phyloP scores from a whole-genome alignment of 2,888 invertebrate genomes.

The Agrenia bidenticulata region DNA sequence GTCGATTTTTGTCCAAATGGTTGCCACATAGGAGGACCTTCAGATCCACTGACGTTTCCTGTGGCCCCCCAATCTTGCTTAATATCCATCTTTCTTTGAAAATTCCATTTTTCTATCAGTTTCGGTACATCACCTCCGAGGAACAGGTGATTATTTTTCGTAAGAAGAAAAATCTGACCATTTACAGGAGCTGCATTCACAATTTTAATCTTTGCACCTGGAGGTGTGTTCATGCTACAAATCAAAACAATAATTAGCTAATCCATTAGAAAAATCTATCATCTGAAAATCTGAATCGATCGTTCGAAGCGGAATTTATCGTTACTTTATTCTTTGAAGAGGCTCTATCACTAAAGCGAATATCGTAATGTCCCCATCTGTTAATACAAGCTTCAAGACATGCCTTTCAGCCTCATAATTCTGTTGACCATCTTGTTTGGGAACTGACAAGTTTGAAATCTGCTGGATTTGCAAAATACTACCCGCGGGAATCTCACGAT shows the following conservation, averaged over 20 bases:
- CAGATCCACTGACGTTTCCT: conserved; percentile 21
- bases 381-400: conserved; percentile 43
- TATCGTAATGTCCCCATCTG: conserved; percentile 45
- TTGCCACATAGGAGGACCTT: conserved; percentile 43
- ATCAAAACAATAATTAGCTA: neutral
- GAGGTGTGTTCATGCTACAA: conserved; percentile 38
- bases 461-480: conserved; percentile 44
- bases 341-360: conserved; percentile 35
- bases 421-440: conserved; percentile 43
- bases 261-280: neutral
- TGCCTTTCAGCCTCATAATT: conserved; percentile 40
- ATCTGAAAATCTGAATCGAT: neutral
- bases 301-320: too few relatives aligned
- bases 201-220: conserved; percentile 42
- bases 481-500: conserved; percentile 37
- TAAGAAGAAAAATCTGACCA: conserved; percentile 31
- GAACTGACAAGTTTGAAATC: conserved; percentile 42
- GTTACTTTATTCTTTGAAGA: conserved; percentile 38
- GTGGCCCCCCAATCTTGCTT: conserved; percentile 47
- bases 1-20: conserved; percentile 39
- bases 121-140: conserved; percentile 47
- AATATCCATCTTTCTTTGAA: conserved; percentile 40
- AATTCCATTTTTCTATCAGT: conserved; percentile 45
- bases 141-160: conserved; percentile 35
- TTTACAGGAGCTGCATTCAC: conserved; percentile 22